Conservation (phyloP, 2,888 invertebrate genomes). For the Coronaproctus castanopsis region DNA sequence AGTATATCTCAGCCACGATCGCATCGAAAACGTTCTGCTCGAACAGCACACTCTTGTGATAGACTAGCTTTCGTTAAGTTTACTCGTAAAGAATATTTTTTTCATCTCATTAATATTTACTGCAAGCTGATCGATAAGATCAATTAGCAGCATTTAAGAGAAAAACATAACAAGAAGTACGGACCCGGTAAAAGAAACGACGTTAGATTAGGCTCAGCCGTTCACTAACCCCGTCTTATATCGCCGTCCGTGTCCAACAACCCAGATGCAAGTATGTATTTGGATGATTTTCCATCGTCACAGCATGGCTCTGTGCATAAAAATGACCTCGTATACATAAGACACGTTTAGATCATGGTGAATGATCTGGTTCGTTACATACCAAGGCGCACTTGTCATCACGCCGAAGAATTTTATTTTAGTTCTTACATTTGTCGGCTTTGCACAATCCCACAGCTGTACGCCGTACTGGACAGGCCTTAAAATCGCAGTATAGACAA, state of each 20-base stretch:
- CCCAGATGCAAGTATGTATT: background rate
- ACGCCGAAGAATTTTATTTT: too few relatives aligned
- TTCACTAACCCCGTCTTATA: background rate
- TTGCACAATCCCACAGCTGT: background rate
- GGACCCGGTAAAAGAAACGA: background rate
- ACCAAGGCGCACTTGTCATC: background rate
- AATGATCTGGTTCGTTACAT: background rate
- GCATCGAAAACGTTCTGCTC: too few relatives aligned
- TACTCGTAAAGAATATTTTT: too few relatives aligned
- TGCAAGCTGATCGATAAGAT: background rate
- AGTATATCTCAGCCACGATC: too few relatives aligned
- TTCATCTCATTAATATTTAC: too few relatives aligned
- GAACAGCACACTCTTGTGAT: too few relatives aligned
- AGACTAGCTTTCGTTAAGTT: too few relatives aligned
- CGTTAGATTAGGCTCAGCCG: too few relatives aligned
- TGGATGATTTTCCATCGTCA: background rate
- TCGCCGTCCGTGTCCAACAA: background rate
- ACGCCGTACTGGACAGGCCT: background rate
- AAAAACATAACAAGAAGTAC: background rate
- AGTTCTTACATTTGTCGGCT: background rate
- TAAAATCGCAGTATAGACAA: background rate
- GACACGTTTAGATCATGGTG: background rate
- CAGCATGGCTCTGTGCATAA: background rate
- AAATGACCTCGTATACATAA: background rate
- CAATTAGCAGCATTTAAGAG: background rate